These are phyloP conservation scores for Lepetodrilus schrolli DNA, from an alignment of 2,888 invertebrate species.

Conservation along the genomic window DNA sequence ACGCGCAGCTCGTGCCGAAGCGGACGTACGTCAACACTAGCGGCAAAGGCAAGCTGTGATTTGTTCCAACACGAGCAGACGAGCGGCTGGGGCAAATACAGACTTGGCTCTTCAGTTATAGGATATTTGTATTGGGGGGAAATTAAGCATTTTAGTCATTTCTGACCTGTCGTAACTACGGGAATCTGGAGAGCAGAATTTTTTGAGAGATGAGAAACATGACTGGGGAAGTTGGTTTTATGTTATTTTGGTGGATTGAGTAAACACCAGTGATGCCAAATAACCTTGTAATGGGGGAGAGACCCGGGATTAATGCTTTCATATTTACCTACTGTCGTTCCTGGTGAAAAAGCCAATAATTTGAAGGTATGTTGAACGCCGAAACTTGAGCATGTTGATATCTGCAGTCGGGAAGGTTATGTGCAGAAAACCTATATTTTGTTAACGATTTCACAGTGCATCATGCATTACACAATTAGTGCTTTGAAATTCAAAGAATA, in stretches of 20 bases:
- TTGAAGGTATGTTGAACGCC: too few species aligned
- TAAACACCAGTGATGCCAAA: background rate
- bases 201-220: background rate
- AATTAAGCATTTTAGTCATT: constrained; percentile 12
- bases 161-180: background rate
- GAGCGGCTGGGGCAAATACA: constrained; percentile 2
- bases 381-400: too few species aligned
- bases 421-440: too few species aligned
- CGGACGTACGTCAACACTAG: background rate
- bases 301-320: background rate
- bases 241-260: background rate
- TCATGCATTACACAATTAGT: too few species aligned
- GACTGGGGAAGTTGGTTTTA: background rate
- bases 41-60: background rate
- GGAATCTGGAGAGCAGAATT: too few species aligned
- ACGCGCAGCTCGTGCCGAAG: background rate
- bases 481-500: too few species aligned
- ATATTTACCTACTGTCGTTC: too few species aligned
- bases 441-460: too few species aligned
- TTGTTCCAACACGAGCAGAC: background rate
- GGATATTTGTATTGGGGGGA: constrained; percentile 1
- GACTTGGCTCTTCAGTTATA: background rate
- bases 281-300: background rate
- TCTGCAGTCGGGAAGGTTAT: too few species aligned
- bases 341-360: too few species aligned